These are phyloP conservation scores for Neogale vison DNA, from an alignment of 2,113 vertebrate species.

Conservation along the genomic window DNA sequence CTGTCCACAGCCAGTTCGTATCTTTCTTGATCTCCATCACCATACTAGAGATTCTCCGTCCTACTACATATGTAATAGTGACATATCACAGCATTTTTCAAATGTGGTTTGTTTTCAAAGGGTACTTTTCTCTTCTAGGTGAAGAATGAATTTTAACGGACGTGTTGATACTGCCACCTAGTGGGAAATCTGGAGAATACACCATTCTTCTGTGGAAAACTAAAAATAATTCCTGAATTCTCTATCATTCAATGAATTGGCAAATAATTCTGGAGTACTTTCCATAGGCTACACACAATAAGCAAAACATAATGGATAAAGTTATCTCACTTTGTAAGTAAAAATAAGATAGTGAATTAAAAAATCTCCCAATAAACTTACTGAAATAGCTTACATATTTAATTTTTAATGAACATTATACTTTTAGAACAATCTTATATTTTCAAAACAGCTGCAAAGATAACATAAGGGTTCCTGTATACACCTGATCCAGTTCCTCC, in stretches of 20 bases:
- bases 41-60: not conserved
- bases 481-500: not conserved
- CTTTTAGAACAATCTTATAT: not conserved
- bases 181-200: not conserved
- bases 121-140: not conserved
- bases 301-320: not conserved
- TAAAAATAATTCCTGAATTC: not conserved
- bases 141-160: not conserved
- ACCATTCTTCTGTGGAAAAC: not conserved
- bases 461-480: not conserved
- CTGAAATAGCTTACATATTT: not conserved
- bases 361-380: not conserved
- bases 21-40: conserved; percentile 29
- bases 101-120: not conserved
- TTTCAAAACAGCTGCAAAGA: not conserved
- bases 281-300: not conserved
- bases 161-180: conserved; percentile 61
- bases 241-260: not conserved
- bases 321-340: not conserved
- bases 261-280: not conserved
- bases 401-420: not conserved
- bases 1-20: conserved; percentile 1
- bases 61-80: not conserved
- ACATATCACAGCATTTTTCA: conserved; percentile 37
- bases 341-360: not conserved